Conservation (phyloP, 2,888 invertebrate species). For the Notodonta dromedarius region DNA sequence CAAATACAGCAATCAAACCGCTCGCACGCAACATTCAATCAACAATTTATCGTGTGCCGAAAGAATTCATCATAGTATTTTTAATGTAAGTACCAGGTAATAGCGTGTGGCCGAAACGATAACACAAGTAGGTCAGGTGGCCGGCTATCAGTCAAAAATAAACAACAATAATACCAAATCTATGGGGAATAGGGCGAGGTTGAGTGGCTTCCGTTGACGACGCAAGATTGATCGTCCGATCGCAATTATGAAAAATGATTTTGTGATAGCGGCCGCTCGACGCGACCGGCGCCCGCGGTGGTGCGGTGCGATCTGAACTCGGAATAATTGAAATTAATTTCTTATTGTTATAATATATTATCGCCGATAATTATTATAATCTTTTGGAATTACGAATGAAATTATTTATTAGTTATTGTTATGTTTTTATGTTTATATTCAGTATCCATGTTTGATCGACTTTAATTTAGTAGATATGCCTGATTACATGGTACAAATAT, state of each 20-base stretch:
- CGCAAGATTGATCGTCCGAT: conserved; percentile 74
- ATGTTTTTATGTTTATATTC: too few species aligned
- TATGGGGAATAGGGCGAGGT: conserved; percentile 60
- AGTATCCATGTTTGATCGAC: too few species aligned
- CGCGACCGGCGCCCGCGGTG: conserved; percentile 26
- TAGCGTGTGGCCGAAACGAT: conserved; percentile 65
- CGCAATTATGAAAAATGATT: conserved; percentile 81
- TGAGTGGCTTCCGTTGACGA: conserved; percentile 76
- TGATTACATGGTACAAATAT: too few species aligned
- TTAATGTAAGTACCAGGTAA: conserved; percentile 37
- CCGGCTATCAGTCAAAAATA: conserved; percentile 70
- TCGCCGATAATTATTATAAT: too few species aligned
- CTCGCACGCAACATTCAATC: conserved; percentile 15
- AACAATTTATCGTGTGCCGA: conserved; percentile 26
- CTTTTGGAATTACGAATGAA: too few species aligned
- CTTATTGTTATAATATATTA: too few species aligned
- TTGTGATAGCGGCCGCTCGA: conserved; percentile 46
- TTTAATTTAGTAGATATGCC: too few species aligned
- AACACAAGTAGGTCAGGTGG: conserved; percentile 62
- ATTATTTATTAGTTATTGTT: too few species aligned
- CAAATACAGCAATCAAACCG: conserved; percentile 16
- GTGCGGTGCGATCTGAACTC: too few species aligned
- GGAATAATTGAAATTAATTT: too few species aligned
- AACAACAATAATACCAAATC: conserved; percentile 70
- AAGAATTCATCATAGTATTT: conserved; percentile 36